Base-by-base conservation (phyloP, 2,888 invertebrate species). In the Nomada ruficornis region DNA sequence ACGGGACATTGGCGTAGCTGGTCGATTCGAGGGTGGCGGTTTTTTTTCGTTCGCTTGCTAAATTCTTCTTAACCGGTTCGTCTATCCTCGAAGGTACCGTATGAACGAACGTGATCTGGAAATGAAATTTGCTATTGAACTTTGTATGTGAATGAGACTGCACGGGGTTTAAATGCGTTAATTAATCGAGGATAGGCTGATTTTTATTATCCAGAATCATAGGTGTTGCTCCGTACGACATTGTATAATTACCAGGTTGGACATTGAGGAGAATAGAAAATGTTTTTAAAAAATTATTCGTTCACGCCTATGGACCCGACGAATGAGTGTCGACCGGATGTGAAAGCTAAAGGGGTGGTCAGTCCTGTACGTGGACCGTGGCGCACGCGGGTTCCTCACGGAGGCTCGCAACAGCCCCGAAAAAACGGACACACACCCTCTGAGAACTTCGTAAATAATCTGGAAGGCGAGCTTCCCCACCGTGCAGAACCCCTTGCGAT, bases 1-100 rank as follows among this genome's bases (percentile, higher is more conserved):
- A 91, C 89, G 83, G 65, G 72, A 83, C 91, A 91, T 87, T 89
- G 90, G 91, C 91, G 90, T 91, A 91, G 69, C 57, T 18, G 55
- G 47, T 29, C 62, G 68, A 55, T 42, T 36, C 60, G 63, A 60
- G 70, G 47, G 36, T 36, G 57, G n/a, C 42, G 18, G 23, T 36
- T 79, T 81, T 69, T 47, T 57, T 36, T 7, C 50, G 36, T 71
- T 72, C 20, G 42, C 26, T 26, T 18, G 44, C n/a, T 29, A 11
- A 10, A 65, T 55, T 55, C 5, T 13, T 7, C 23, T 55, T 20
- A 29, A 64, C 18, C 55, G 11, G 15, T 50, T 65, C 44, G 0
- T 44, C 18, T n/a, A 26, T 10, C 15, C 23, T 2, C 11, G 9
- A 23, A 2, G n/a, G 54, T 29, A 20, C 13, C 57, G 57, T 0